These are phyloP conservation scores for Tapera naevia DNA, from an alignment of 2,797 vertebrate species.

Conservation along the genomic window DNA sequence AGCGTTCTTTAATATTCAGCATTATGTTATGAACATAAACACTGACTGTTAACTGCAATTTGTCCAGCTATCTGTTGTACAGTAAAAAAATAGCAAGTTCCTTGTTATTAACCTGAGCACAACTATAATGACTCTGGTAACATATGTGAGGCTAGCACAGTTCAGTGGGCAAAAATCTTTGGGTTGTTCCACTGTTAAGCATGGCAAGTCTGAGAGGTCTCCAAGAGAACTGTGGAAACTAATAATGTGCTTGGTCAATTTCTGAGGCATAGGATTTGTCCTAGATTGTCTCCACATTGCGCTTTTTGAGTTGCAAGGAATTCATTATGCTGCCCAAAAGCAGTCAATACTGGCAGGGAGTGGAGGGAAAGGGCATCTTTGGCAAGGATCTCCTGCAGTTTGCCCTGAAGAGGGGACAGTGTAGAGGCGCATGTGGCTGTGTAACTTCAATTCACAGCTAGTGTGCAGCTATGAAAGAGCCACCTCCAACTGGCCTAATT, in stretches of 20 bases:
- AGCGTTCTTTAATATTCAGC: background rate
- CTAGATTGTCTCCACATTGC: background rate
- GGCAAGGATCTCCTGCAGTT: background rate
- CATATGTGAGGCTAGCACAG: fast-evolving
- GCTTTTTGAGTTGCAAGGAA: background rate
- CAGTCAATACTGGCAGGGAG: background rate
- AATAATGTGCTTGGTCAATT: background rate
- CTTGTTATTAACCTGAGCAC: background rate
- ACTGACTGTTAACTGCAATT: background rate
- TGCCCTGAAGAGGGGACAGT: background rate
- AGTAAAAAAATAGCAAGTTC: background rate
- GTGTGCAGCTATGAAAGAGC: background rate
- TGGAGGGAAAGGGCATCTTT: background rate
- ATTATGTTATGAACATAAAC: background rate
- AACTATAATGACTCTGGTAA: background rate
- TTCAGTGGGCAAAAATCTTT: background rate
- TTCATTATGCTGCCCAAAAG: background rate
- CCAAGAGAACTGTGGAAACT: background rate
- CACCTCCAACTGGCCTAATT: background rate
- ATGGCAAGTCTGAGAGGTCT: background rate
- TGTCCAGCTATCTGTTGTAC: background rate
- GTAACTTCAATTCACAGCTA: background rate
- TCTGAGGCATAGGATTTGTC: background rate
- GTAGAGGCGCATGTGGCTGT: fast-evolving
- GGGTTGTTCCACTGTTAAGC: background rate